Evolutionary conservation across 1,140 invertebrate genomes (phyloP).

Genomic region (Dreissena rostriformis): DNA sequence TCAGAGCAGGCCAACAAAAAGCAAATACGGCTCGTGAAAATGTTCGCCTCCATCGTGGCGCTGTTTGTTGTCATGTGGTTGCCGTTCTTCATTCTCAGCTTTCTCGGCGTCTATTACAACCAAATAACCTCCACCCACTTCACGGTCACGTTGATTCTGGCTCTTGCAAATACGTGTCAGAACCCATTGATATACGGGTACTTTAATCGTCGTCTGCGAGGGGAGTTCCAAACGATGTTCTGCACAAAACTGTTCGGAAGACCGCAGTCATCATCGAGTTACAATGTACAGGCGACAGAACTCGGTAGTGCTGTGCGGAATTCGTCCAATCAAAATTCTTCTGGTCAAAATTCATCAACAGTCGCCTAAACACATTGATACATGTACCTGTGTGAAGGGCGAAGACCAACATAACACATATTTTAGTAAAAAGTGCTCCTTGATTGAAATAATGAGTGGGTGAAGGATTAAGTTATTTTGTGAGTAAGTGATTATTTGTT

Average conservation of each 20-base stretch:
- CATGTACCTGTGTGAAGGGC: too few relatives aligned
- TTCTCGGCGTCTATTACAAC: conserved; percentile 61
- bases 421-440: too few relatives aligned
- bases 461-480: too few relatives aligned
- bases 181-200: conserved; percentile 70
- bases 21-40: conserved; percentile 65
- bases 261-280: background rate
- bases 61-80: conserved; percentile 68
- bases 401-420: too few relatives aligned
- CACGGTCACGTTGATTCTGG: conserved; percentile 65
- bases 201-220: conserved; percentile 63
- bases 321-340: conserved; percentile 5
- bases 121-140: conserved; percentile 67
- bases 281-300: conserved; percentile 35
- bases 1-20: conserved; percentile 45
- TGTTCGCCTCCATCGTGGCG: conserved; percentile 64
- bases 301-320: conserved; percentile 15
- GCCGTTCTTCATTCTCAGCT: conserved; percentile 68
- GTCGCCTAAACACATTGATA: too few relatives aligned
- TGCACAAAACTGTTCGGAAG: conserved; percentile 13
- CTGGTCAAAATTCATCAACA: background rate
- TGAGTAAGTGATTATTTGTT: too few relatives aligned
- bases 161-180: conserved; percentile 62
- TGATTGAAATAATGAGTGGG: too few relatives aligned
- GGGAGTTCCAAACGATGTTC: conserved; percentile 63